A percentile compares a stretch with the other conserved stretches of the same genome.
Conservation (phyloP, 2,888 invertebrate species). For the Hyposoter dolosus region DNA sequence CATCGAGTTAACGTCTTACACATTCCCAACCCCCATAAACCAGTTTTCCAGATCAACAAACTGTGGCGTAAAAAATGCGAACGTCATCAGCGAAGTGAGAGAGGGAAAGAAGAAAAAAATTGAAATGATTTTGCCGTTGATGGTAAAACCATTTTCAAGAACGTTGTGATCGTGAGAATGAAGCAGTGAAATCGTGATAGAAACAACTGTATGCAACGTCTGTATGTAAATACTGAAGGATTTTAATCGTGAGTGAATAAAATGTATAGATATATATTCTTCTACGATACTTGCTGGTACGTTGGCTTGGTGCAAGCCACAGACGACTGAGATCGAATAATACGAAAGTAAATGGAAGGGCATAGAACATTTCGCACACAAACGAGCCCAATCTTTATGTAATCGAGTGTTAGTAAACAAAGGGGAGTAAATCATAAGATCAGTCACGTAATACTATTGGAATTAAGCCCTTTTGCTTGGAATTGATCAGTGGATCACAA, state of each 20-base stretch:
- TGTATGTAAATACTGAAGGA: conserved; percentile 56
- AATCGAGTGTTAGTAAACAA: conserved; percentile 9
- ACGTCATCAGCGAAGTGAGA: background rate
- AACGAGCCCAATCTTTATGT: conserved; percentile 13
- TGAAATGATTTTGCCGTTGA: background rate
- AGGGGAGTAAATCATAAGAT: background rate
- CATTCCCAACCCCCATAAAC: background rate
- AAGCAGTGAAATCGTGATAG: conserved; percentile 10
- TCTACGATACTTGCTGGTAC: background rate
- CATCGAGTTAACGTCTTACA: background rate
- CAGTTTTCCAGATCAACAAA: conserved; percentile 7
- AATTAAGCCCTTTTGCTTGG: conserved; percentile 5
- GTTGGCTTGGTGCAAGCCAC: background rate
- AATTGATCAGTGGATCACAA: background rate
- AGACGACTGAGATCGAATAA: conserved; percentile 34
- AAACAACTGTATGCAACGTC: background rate
- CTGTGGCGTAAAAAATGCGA: background rate
- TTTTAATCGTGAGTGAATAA: conserved; percentile 52
- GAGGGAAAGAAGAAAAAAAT: background rate
- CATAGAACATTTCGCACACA: conserved; percentile 41
- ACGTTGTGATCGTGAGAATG: conserved; percentile 24
- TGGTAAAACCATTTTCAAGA: conserved; percentile 4
- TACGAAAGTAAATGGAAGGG: conserved; percentile 30
- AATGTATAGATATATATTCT: background rate
- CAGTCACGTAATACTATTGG: background rate